Base-by-base conservation (phyloP, 1,140 invertebrate species). In the Epicauta chinensis region DNA sequence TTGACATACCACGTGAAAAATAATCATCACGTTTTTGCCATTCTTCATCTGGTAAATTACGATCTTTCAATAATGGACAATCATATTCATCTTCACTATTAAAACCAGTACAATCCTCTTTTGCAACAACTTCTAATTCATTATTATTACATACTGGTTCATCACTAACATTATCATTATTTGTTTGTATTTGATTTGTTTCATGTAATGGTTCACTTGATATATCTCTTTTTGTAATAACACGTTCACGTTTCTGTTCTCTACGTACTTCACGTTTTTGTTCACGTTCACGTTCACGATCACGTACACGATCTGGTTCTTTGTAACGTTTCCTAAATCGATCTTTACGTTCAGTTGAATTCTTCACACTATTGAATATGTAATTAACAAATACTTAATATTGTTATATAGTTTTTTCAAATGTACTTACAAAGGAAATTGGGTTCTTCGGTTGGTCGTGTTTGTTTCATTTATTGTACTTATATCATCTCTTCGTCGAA, bases 1-100 rank as follows among this genome's bases (percentile, higher is more conserved):
- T 84, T 34, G 80, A 74, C 73, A 89, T 79, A 53, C 80, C 81
- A 54, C 86, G 84, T 59, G 84, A 83, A 72, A 90, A 89, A 23
- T 59, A 58, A 38, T 59, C 59, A 57, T 70, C 68, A 30, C 68
- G 63, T 66, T 60, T 61, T 43, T 63, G 60, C 68, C 68, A 70
- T 55, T 70, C 68, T 58, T 70, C 67, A 59, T 64, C 64, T 13
- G 64, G 64, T 16, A 69, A 51, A 46, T 58, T 41, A 17, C 56
- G 55, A 30, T 59, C 51, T 44, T 63, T 62, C 7, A 57, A 62
- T 34, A 47, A 58, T 51, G 44, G 39, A 63, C 63, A n/a, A 46
- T 64, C 65, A 63, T 70, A 70, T 52, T 70, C 68, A 60, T 70
- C 68, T 53, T 70, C 68, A 53, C 68, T 70, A 57, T 70, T 70